A percentile compares a stretch with the other conserved stretches of the same genome.
Evolutionary conservation across 2,797 vertebrate genomes (phyloP).

Genomic region (Helostoma temminkii): DNA sequence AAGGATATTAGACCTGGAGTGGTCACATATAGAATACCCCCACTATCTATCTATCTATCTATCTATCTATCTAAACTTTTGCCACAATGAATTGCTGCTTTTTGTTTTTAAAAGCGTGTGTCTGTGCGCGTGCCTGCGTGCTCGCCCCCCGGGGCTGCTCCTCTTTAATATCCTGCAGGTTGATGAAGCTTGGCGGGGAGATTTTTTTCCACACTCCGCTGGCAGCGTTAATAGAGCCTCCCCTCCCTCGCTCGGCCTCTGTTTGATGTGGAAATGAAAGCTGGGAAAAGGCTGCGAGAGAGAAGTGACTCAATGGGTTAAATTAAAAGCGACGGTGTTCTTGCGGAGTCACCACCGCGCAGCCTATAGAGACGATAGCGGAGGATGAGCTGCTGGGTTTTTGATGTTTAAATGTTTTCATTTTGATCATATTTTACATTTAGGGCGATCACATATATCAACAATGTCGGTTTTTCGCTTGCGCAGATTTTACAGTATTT

Average conservation of each 20-base stretch:
- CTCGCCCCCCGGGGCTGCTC: slow-evolving; percentile 59
- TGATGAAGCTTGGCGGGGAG: slow-evolving; percentile 87
- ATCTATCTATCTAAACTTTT: slow-evolving; percentile 25
- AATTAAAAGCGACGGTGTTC: slow-evolving; percentile 82
- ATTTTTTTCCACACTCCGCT: slow-evolving; percentile 87
- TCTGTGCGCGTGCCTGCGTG: slow-evolving; percentile 20
- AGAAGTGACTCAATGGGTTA: slow-evolving; percentile 80
- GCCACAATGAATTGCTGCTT: slow-evolving; percentile 20
- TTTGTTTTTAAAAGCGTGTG: slow-evolving; percentile 45
- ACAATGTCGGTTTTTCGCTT: not conserved
- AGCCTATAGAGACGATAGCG: slow-evolving; percentile 43
- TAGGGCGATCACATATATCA: not conserved
- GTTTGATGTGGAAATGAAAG: slow-evolving; percentile 90
- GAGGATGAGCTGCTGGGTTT: slow-evolving; percentile 5
- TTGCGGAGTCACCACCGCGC: slow-evolving; percentile 79
- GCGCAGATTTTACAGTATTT: not conserved
- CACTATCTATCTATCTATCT: slow-evolving; percentile 24
- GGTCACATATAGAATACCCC: slow-evolving; percentile 51
- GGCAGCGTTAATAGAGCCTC: slow-evolving; percentile 85
- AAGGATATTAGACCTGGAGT: slow-evolving; percentile 30
- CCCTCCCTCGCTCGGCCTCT: slow-evolving; percentile 35
- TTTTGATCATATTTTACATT: not conserved
- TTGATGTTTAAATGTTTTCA: too few species aligned
- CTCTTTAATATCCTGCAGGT: slow-evolving; percentile 89
- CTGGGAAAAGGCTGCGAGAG: slow-evolving; percentile 68